Evolutionary conservation across 2,797 vertebrate species (phyloP).

Genomic region (Pelobates cultripes): DNA sequence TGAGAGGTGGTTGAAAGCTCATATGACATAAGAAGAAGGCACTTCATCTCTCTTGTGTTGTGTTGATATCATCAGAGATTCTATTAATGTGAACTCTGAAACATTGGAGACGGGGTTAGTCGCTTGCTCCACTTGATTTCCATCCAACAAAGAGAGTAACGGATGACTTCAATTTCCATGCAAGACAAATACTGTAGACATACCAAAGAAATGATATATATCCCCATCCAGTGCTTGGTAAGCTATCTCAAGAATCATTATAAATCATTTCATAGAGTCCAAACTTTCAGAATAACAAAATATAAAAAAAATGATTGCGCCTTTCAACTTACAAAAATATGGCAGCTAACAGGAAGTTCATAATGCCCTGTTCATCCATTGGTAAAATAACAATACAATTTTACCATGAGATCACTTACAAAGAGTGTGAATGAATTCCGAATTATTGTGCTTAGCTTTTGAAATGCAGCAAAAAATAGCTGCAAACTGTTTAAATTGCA

Average conservation of each 20-base stretch:
- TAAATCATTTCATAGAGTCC: not conserved
- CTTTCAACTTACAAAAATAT: too few relatives aligned
- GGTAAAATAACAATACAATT: too few relatives aligned
- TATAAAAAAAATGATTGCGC: too few relatives aligned
- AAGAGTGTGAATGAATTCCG: too few relatives aligned
- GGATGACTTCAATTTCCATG: conserved; percentile 1
- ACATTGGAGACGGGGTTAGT: not conserved
- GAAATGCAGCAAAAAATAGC: too few relatives aligned
- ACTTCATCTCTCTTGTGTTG: conserved; percentile 20
- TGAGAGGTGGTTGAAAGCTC: conserved; percentile 1
- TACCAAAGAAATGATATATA: not conserved
- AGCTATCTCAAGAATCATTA: not conserved
- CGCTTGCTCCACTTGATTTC: conserved; percentile 5
- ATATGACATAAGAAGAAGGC: not conserved
- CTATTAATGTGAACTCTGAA: not conserved
- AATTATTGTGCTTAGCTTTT: too few relatives aligned
- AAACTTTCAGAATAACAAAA: not conserved
- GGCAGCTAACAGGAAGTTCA: too few relatives aligned
- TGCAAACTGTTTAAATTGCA: too few relatives aligned
- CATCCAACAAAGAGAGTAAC: not conserved
- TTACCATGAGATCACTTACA: too few relatives aligned
- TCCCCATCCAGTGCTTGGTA: not conserved
- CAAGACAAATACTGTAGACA: not conserved
- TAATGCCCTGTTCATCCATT: too few relatives aligned
- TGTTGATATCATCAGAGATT: not conserved